Conservation (phyloP, 2,113 vertebrate species). For the Megaleporinus macrocephalus region DNA sequence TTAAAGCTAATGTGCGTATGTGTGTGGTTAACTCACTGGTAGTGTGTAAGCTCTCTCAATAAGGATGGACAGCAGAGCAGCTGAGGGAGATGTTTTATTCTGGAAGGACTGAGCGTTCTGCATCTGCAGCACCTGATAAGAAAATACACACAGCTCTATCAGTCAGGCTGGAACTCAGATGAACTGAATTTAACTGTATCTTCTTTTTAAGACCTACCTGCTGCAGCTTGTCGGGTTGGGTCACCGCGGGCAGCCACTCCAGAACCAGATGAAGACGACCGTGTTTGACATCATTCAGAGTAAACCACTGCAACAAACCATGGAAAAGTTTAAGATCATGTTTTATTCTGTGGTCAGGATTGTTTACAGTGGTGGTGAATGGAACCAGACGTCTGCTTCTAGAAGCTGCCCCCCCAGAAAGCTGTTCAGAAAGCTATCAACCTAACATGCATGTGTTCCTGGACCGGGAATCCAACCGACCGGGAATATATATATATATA, state of each 20-base stretch:
- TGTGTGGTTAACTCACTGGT: constrained; percentile 76
- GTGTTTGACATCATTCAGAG: constrained; percentile 85
- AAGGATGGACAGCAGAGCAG: constrained; percentile 83
- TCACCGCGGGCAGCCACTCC: constrained; percentile 80
- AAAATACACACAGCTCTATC: not conserved
- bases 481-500: no score
- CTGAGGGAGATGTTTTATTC: constrained; percentile 80
- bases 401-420: no score
- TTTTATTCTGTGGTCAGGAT: no score
- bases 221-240: constrained; percentile 77
- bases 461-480: no score
- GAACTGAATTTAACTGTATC: no score
- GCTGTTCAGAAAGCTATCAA: no score
- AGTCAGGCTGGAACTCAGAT: no score
- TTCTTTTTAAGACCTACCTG: constrained; percentile 72
- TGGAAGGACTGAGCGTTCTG: constrained; percentile 80
- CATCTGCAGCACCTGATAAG: constrained; percentile 81
- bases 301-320: constrained; percentile 82
- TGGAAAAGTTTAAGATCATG: not conserved
- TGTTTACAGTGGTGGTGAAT: no score
- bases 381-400: no score
- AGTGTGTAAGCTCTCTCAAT: constrained; percentile 82
- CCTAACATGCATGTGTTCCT: no score
- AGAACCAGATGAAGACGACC: constrained; percentile 86
- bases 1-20: not conserved